Evolutionary conservation across 2,113 vertebrate species (phyloP).

Genomic region (Ctenomys sociabilis): DNA sequence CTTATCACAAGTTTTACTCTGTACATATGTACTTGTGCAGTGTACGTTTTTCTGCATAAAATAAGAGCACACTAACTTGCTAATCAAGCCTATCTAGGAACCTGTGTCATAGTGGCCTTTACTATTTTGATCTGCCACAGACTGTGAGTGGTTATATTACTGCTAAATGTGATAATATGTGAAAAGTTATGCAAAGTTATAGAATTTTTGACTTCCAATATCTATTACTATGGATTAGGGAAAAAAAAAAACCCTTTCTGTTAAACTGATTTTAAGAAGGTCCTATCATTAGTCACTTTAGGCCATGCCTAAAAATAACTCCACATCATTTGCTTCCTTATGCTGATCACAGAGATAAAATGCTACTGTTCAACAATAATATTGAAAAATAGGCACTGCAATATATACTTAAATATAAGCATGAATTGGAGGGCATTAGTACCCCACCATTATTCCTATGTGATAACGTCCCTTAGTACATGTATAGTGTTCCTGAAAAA

Average conservation of each 20-base stretch:
- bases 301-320: background rate
- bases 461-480: background rate
- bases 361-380: background rate
- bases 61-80: background rate
- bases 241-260: background rate
- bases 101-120: background rate
- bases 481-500: too few species aligned
- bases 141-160: background rate
- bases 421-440: background rate
- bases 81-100: background rate
- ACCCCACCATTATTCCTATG: background rate
- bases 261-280: background rate
- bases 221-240: background rate
- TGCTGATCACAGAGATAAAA: background rate
- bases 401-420: background rate
- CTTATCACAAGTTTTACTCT: background rate
- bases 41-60: background rate
- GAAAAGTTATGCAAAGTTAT: background rate
- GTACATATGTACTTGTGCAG: accelerated
- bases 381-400: background rate
- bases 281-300: background rate
- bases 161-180: background rate
- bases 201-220: background rate
- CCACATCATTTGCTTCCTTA: background rate
- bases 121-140: background rate